Conservation (phyloP, 2,888 invertebrate genomes). For the Drosophila peninsularis region DNA sequence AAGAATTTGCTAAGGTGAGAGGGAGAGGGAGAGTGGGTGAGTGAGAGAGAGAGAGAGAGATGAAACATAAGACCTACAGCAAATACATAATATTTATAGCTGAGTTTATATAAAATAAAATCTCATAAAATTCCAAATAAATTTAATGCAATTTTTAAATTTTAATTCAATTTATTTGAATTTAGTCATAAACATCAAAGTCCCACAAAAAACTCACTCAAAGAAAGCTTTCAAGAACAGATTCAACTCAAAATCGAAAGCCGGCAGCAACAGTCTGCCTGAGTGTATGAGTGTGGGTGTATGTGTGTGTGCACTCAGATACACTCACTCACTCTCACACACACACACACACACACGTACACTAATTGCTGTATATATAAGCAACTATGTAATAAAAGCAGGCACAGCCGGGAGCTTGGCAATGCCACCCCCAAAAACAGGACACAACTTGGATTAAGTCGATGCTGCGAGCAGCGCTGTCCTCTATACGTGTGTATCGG, state of each 20-base stretch:
- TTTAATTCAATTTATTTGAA: slow-evolving; percentile 1
- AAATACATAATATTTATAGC: not conserved
- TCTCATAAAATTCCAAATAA: not conserved
- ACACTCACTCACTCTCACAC: not conserved
- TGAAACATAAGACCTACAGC: not conserved
- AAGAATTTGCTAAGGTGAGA: too few relatives aligned
- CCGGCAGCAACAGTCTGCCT: slow-evolving; percentile 78
- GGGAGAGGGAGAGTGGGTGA: not conserved
- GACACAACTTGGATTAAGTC: slow-evolving; percentile 76
- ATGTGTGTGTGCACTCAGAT: slow-evolving; percentile 2
- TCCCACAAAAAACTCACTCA: slow-evolving; percentile 44
- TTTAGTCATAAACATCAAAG: slow-evolving; percentile 3
- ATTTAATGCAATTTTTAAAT: slow-evolving; percentile 10
- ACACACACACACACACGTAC: not conserved
- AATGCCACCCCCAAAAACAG: slow-evolving; percentile 63
- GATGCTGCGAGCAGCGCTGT: slow-evolving; percentile 57
- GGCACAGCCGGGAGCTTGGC: slow-evolving; percentile 42
- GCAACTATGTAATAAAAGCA: slow-evolving; percentile 70
- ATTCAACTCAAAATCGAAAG: slow-evolving; percentile 59
- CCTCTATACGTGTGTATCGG: slow-evolving; percentile 24
- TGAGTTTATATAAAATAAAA: not conserved
- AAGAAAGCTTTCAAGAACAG: slow-evolving; percentile 38
- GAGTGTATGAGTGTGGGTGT: slow-evolving; percentile 16
- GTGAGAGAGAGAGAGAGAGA: not conserved
- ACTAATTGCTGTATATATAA: slow-evolving; percentile 50